These are phyloP conservation scores for Ditylenchus dipsaci DNA, from an alignment of 1,140 invertebrate genomes.

Conservation along the genomic window DNA sequence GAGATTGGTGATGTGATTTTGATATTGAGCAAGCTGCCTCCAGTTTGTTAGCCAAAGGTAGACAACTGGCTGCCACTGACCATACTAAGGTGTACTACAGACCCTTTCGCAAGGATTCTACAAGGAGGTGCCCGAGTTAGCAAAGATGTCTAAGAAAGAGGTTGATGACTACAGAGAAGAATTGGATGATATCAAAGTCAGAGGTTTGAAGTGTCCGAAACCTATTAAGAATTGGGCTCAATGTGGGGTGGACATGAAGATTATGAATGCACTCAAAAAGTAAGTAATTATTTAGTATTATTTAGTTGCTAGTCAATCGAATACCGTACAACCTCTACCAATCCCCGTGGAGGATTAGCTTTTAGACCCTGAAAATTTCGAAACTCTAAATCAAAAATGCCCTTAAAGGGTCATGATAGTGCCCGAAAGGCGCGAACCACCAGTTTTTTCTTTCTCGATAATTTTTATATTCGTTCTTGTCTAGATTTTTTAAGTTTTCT, in stretches of 20 bases:
- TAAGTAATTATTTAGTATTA: slow-evolving; percentile 47
- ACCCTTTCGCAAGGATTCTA: slow-evolving; percentile 93
- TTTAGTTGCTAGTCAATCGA: too few species aligned
- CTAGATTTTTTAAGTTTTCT: too few species aligned
- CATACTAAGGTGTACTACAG: slow-evolving; percentile 56
- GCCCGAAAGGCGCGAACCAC: too few species aligned
- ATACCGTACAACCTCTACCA: too few species aligned
- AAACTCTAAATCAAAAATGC: too few species aligned
- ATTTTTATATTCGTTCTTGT: too few species aligned
- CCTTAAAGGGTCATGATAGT: too few species aligned
- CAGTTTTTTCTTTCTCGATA: too few species aligned
- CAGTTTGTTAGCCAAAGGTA: slow-evolving; percentile 46
- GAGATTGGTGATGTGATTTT: slow-evolving; percentile 50
- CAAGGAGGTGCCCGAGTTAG: slow-evolving; percentile 83
- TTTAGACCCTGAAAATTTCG: slow-evolving; percentile 6
- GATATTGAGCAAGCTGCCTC: slow-evolving; percentile 48
- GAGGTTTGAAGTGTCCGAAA: slow-evolving; percentile 79
- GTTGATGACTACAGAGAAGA: slow-evolving; percentile 69
- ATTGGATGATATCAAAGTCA: slow-evolving; percentile 67
- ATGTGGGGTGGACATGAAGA: slow-evolving; percentile 91
- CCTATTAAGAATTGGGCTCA: slow-evolving; percentile 96
- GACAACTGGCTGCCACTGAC: slow-evolving; percentile 43
- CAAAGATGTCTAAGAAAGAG: slow-evolving; percentile 78
- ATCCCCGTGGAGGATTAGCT: too few species aligned
- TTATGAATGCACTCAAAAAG: slow-evolving; percentile 91